Percentiles rank a stretch among this genome's conserved stretches.
phyloP scores from a whole-genome alignment of 2,797 vertebrate genomes.

The Falco berigora region DNA sequence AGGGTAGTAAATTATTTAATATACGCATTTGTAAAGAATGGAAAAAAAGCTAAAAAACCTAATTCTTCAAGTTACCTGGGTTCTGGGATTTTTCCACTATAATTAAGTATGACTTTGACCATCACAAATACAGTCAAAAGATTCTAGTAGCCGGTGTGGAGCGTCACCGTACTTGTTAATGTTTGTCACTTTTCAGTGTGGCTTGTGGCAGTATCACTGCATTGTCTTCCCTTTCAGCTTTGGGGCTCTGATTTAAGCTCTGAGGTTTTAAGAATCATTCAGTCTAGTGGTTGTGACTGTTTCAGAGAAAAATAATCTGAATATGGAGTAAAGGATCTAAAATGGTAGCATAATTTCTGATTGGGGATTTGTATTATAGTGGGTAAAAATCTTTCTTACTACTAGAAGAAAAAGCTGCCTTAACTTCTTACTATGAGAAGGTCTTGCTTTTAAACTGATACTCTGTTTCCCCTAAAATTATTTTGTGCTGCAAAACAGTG shows the following conservation, averaged over 20 bases:
- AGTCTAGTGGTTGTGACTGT: not conserved
- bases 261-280: not conserved
- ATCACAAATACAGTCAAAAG: not conserved
- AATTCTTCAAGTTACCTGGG: not conserved
- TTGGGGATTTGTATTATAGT: not conserved
- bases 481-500: not conserved
- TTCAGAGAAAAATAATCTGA: not conserved
- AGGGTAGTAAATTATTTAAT: not conserved
- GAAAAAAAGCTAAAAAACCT: rapidly evolving
- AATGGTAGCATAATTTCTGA: not conserved
- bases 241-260: not conserved
- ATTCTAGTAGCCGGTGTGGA: not conserved
- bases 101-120: not conserved
- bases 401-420: not conserved
- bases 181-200: not conserved
- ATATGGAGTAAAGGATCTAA: not conserved
- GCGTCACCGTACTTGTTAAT: not conserved
- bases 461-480: not conserved
- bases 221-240: not conserved
- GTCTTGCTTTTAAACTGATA: not conserved
- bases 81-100: not conserved
- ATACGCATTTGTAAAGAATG: not conserved
- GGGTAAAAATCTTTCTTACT: not conserved
- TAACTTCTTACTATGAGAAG: not conserved
- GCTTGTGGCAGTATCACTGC: not conserved